Percentiles rank a stretch among this genome's conserved stretches.
phyloP scores from a whole-genome alignment of 2,888 invertebrate genomes.

The Epistrophe grossulariae region DNA sequence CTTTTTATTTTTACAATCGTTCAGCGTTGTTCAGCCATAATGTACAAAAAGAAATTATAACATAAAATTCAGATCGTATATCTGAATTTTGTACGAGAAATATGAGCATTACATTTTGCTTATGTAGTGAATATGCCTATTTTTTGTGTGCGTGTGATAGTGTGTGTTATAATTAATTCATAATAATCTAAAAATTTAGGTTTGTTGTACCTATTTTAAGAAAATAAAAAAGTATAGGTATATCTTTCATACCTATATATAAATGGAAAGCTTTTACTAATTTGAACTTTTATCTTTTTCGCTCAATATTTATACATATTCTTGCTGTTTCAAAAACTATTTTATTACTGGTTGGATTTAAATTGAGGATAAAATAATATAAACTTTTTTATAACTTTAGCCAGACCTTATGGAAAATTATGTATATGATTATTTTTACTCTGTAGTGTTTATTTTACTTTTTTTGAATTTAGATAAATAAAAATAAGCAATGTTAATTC shows the following conservation, averaged over 20 bases:
- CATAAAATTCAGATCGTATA: not conserved
- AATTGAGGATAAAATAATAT: not conserved
- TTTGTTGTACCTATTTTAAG: slow-evolving; percentile 6
- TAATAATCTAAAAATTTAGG: not conserved
- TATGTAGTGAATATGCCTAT: slow-evolving; percentile 33
- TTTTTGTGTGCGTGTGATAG: slow-evolving; percentile 39
- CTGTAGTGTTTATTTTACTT: not conserved
- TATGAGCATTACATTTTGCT: slow-evolving; percentile 24
- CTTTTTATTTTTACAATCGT: slow-evolving; percentile 6
- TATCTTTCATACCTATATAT: slow-evolving; percentile 24
- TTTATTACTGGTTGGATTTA: not conserved
- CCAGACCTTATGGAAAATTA: not conserved
- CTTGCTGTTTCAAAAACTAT: not conserved
- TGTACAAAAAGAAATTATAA: not conserved
- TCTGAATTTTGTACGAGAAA: slow-evolving; percentile 37
- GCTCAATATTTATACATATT: not conserved
- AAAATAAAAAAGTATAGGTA: slow-evolving; percentile 7
- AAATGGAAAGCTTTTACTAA: slow-evolving; percentile 65
- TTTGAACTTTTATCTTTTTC: not conserved
- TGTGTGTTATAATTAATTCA: slow-evolving; percentile 6
- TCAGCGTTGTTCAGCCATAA: slow-evolving; percentile 28
- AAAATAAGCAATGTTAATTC: not conserved
- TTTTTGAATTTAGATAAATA: not conserved
- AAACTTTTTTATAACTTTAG: not conserved
- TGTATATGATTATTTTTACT: not conserved